These are phyloP conservation scores for Macroglossus sobrinus DNA, from an alignment of 2,113 vertebrate genomes.

Conservation along the genomic window DNA sequence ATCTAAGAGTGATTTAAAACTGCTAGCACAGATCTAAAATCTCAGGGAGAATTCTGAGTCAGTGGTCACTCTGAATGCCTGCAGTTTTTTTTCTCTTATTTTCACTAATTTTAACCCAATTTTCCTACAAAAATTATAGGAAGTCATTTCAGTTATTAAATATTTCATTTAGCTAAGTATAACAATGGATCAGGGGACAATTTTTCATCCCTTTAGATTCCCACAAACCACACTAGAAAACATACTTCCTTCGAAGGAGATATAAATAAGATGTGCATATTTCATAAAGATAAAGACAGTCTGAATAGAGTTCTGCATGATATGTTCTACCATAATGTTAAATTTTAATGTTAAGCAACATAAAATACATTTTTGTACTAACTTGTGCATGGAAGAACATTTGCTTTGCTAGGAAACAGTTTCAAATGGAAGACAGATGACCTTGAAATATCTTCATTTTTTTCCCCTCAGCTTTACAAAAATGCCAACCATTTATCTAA, in stretches of 20 bases:
- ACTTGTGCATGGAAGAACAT: not conserved
- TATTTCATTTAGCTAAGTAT: not conserved
- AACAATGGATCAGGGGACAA: not conserved
- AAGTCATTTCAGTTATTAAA: not conserved
- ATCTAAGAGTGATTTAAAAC: not conserved
- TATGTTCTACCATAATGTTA: not conserved
- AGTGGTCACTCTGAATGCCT: not conserved
- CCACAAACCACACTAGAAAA: not conserved
- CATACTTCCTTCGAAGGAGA: not conserved
- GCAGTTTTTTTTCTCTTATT: not conserved
- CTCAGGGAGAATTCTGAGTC: not conserved
- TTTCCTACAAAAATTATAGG: not conserved
- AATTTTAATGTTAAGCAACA: not conserved
- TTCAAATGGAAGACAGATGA: not conserved
- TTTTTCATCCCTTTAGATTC: not conserved
- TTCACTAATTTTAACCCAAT: not conserved
- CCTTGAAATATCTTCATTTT: not conserved
- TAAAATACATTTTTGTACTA: not conserved
- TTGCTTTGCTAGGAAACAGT: not conserved
- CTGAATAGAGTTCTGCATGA: not conserved
- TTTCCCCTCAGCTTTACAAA: not conserved
- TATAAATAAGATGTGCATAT: not conserved
- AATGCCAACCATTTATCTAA: conserved; percentile 6
- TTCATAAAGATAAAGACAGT: not conserved
- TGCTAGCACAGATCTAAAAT: not conserved